phyloP scores from a whole-genome alignment of 92 coral and sea anemone species.

The Epizoanthus rinbou region DNA sequence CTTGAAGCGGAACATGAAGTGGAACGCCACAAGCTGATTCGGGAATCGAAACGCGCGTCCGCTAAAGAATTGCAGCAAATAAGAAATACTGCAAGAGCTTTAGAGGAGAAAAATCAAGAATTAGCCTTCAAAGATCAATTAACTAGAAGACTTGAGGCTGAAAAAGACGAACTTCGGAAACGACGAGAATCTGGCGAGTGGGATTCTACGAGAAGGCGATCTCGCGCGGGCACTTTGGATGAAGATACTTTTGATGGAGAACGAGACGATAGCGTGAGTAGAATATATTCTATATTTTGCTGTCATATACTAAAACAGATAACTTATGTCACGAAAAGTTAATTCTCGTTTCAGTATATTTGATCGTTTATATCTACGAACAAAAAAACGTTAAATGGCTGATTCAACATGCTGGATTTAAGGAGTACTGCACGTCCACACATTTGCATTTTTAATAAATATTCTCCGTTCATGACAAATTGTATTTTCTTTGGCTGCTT shows the following conservation, averaged over 20 bases:
- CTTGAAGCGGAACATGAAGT: constrained; percentile 87
- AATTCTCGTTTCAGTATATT: too few relatives aligned
- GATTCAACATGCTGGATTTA: too few relatives aligned
- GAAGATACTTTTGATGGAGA: constrained; percentile 27
- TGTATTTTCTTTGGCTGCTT: background rate
- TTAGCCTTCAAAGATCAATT: constrained; percentile 90
- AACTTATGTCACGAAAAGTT: background rate
- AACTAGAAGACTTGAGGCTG: constrained; percentile 86
- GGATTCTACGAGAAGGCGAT: constrained; percentile 48
- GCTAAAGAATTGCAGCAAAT: constrained; percentile 91
- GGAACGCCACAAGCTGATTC: constrained; percentile 77
- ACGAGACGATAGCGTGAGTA: constrained; percentile 41
- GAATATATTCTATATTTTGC: background rate
- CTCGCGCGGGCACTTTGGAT: background rate
- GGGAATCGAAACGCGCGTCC: constrained; percentile 89
- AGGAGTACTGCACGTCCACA: background rate
- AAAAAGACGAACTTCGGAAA: constrained; percentile 74
- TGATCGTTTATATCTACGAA: too few relatives aligned
- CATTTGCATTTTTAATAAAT: constrained; percentile 18
- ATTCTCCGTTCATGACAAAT: constrained; percentile 1
- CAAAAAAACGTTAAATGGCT: too few relatives aligned
- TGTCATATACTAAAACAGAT: background rate
- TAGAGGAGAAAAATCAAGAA: constrained; percentile 88
- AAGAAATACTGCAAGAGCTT: constrained; percentile 79
- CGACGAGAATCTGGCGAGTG: constrained; percentile 59